Evolutionary conservation across 1,140 invertebrate species (phyloP), one percentile per base, ranked within the genome.

Genomic region (Monomorium pharaonis): DNA sequence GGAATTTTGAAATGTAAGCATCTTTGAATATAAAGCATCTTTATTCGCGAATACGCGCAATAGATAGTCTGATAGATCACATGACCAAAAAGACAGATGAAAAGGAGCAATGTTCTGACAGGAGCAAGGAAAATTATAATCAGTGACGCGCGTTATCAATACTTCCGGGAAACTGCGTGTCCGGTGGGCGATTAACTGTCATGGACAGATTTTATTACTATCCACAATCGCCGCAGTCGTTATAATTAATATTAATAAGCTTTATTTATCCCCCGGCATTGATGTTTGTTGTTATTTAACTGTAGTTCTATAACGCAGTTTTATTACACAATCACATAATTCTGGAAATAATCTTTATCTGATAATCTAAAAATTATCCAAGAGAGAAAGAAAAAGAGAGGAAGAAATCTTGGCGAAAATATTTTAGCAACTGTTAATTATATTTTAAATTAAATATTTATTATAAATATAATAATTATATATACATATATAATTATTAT

Each of bases 81-180:
- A 33, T 21, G 0, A 4, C 3, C 1, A 1, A 63, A 63, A 60
- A 56, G 0, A 21, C 4, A n/a, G n/a, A 56, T 51, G 16, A 24
- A 56, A 18, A 21, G 12, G 44, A 83, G 30, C 42, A 67, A 58
- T 18, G 18, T 10, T 30, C 47, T 10, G 27, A 27, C 18, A 65
- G 56, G 51, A 33, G n/a, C 3, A 49, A 51, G 65, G 54, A 49
- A 60, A 65, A 42, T 84, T 83, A 44, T 67, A 85, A 89, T 90
- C 88, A 67, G 62, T 27, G 62, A 60, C 3, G 30, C 4, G 10
- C 1, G 74, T 80, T 89, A 89, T 90, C 89, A 63, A 77, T 37
- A 49, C 76, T 87, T 90, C 89, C 89, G 76, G 88, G 89, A 90
- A 90, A 21, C 63, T 49, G 44, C 18, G 51, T 85, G 33, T 90